Conservation (phyloP, 2,113 vertebrate species). For the Craseonycteris thonglongyai region DNA sequence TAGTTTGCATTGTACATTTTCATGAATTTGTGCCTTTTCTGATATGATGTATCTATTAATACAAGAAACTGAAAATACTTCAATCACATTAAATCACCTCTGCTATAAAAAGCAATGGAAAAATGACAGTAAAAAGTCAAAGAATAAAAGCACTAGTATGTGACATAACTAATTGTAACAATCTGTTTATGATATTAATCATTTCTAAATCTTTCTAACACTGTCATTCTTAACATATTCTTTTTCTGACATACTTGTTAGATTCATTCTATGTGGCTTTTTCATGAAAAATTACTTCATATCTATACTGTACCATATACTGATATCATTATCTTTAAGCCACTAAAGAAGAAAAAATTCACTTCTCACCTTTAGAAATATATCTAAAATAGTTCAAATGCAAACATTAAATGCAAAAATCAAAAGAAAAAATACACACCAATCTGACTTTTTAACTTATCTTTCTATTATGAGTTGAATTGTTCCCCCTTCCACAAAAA, state of each 20-base stretch:
- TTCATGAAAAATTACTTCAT: constrained; percentile 1
- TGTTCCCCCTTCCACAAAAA: neutral
- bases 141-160: neutral
- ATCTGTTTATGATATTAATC: neutral
- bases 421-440: neutral
- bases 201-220: neutral
- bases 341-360: constrained; percentile 9
- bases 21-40: constrained; percentile 43
- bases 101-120: neutral
- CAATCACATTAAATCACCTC: constrained; percentile 67
- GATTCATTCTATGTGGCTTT: neutral
- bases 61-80: constrained; percentile 48
- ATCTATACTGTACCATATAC: neutral
- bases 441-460: neutral
- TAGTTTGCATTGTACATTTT: neutral
- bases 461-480: neutral
- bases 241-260: neutral
- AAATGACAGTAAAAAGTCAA: constrained; percentile 20
- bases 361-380: neutral
- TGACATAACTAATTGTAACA: neutral
- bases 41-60: constrained; percentile 55
- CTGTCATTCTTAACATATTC: neutral
- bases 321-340: neutral
- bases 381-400: constrained; percentile 14
- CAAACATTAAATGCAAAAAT: neutral